phyloP scores from a whole-genome alignment of 2,113 vertebrate genomes.

The Nymphicus hollandicus region DNA sequence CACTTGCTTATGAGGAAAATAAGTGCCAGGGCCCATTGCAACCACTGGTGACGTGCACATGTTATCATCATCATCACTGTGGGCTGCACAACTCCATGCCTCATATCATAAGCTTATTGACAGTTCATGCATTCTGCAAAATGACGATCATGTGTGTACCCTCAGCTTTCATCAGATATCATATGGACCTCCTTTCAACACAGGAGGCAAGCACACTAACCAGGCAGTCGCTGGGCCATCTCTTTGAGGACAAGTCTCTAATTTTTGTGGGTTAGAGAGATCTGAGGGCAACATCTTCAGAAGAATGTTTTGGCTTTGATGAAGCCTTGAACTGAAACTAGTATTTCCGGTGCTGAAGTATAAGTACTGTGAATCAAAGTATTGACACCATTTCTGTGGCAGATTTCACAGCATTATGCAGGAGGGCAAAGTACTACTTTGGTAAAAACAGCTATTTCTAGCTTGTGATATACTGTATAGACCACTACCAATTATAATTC shows the following conservation, averaged over 20 bases:
- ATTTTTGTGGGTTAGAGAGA: background rate
- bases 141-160: rapidly evolving
- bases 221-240: background rate
- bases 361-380: background rate
- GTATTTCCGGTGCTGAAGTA: background rate
- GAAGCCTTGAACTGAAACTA: background rate
- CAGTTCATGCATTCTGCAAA: background rate
- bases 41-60: background rate
- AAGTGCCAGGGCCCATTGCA: background rate
- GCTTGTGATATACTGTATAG: background rate
- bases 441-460: background rate
- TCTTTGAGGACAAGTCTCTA: background rate
- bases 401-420: background rate
- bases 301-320: background rate
- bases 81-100: background rate
- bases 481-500: background rate
- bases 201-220: background rate
- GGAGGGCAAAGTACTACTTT: background rate
- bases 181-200: rapidly evolving
- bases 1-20: background rate
- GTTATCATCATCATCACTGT: background rate
- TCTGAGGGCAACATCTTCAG: background rate
- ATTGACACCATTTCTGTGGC: background rate
- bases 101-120: rapidly evolving
- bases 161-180: background rate